A percentile compares a stretch with the other conserved stretches of the same genome.
Evolutionary conservation across 2,113 vertebrate genomes (phyloP).

Genomic region (Ornithorhynchus anatinus): DNA sequence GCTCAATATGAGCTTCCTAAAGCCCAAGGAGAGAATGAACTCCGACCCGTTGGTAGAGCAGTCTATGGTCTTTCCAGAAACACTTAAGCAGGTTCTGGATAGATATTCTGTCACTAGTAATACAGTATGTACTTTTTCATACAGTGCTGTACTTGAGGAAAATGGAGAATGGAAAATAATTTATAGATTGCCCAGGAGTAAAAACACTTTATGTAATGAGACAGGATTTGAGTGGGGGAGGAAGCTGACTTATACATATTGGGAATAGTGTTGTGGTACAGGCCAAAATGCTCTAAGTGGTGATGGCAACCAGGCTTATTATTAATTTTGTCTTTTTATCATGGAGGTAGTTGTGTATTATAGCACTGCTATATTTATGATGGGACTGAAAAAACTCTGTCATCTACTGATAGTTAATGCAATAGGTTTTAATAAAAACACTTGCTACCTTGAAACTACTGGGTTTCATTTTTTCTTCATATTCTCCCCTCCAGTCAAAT

Average conservation of each 20-base stretch:
- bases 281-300: no score
- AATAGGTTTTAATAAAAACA: slow-evolving; percentile 1
- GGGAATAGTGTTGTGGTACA: no score
- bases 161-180: neutral
- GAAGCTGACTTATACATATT: no score
- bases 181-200: neutral
- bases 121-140: accelerated
- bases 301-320: no score
- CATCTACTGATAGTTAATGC: neutral
- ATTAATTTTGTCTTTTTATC: no score
- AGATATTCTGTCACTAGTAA: accelerated
- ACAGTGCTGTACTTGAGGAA: neutral
- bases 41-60: accelerated
- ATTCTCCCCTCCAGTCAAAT: neutral
- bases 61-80: neutral
- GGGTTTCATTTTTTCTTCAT: neutral
- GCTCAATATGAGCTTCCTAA: neutral
- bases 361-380: no score
- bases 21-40: neutral
- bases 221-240: no score
- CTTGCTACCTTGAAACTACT: neutral
- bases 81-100: neutral
- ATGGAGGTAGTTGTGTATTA: no score
- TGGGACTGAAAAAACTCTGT: slow-evolving; percentile 9
- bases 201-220: neutral